These are phyloP conservation scores for Bergia puertoricense DNA, from an alignment of 92 coral and sea anemone genomes.

Conservation along the genomic window DNA sequence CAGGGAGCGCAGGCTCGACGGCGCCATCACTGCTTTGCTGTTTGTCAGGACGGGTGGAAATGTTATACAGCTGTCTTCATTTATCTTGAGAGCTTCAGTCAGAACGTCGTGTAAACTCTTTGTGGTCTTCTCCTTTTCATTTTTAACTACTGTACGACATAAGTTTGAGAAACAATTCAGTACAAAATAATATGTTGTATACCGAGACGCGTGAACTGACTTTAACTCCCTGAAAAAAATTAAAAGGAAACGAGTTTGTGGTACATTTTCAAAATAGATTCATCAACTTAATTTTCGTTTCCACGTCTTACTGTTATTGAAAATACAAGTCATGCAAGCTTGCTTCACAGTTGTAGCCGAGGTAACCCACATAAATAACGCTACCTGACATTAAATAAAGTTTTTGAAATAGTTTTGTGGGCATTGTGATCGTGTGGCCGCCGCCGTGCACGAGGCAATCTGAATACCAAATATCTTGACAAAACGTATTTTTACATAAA, in stretches of 20 bases:
- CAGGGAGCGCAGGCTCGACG: neutral
- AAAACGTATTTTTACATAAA: too few relatives aligned
- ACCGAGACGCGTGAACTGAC: too few relatives aligned
- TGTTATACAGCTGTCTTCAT: neutral
- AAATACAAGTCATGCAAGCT: neutral
- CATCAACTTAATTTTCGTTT: neutral
- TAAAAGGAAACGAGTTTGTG: neutral
- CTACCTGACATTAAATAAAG: neutral
- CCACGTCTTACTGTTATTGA: neutral
- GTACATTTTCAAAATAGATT: too few relatives aligned
- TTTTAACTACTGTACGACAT: neutral
- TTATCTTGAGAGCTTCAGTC: neutral
- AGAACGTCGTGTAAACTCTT: neutral
- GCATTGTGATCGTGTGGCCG: too few relatives aligned
- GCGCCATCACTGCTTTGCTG: slow-evolving; percentile 27
- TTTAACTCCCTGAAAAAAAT: too few relatives aligned
- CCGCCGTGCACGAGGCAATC: neutral
- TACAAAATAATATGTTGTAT: neutral
- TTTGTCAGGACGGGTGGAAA: slow-evolving; percentile 26
- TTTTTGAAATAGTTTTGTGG: too few relatives aligned
- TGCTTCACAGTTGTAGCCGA: neutral
- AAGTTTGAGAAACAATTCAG: neutral
- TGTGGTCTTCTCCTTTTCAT: too few relatives aligned
- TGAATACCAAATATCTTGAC: too few relatives aligned
- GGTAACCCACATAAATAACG: neutral